Evolutionary conservation across 2,888 invertebrate species (phyloP).

Genomic region (Argyresthia albistria): DNA sequence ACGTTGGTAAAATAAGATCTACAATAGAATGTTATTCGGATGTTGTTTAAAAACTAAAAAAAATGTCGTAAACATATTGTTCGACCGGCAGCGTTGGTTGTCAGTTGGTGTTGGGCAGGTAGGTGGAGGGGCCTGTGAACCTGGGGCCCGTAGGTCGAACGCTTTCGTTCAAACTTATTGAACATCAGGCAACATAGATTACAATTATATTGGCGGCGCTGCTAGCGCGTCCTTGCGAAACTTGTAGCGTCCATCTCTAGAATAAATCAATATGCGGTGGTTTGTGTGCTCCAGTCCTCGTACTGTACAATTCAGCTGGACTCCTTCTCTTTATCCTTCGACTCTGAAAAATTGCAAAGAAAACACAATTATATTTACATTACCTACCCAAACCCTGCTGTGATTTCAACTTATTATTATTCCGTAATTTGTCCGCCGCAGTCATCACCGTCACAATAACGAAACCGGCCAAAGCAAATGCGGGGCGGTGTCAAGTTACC

Average conservation of each 20-base stretch:
- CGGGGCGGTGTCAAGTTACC: too few species aligned
- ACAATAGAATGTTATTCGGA: slow-evolving; percentile 36
- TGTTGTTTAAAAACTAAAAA: slow-evolving; percentile 37
- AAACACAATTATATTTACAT: too few species aligned
- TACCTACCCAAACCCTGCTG: too few species aligned
- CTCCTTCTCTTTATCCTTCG: slow-evolving; percentile 79
- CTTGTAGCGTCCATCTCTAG: slow-evolving; percentile 48
- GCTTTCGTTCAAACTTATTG: slow-evolving; percentile 42
- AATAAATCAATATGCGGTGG: slow-evolving; percentile 69
- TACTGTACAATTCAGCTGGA: slow-evolving; percentile 75
- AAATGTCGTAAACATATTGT: slow-evolving; percentile 29
- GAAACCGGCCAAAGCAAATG: too few species aligned
- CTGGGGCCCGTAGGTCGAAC: slow-evolving; percentile 16
- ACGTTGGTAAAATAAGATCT: slow-evolving; percentile 18
- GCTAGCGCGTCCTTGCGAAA: slow-evolving; percentile 12
- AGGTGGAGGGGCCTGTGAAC: too few species aligned
- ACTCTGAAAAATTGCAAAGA: slow-evolving; percentile 61
- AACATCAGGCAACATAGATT: slow-evolving; percentile 53
- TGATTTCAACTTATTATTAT: too few species aligned
- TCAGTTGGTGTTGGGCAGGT: too few species aligned
- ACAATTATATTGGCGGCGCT: slow-evolving; percentile 13
- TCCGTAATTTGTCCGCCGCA: too few species aligned
- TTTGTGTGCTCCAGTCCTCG: slow-evolving; percentile 60
- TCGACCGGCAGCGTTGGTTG: slow-evolving; percentile 20
- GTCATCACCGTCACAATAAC: too few species aligned